These are phyloP conservation scores for Drosophila arawakana DNA, from an alignment of 1,140 invertebrate species.

Conservation along the genomic window DNA sequence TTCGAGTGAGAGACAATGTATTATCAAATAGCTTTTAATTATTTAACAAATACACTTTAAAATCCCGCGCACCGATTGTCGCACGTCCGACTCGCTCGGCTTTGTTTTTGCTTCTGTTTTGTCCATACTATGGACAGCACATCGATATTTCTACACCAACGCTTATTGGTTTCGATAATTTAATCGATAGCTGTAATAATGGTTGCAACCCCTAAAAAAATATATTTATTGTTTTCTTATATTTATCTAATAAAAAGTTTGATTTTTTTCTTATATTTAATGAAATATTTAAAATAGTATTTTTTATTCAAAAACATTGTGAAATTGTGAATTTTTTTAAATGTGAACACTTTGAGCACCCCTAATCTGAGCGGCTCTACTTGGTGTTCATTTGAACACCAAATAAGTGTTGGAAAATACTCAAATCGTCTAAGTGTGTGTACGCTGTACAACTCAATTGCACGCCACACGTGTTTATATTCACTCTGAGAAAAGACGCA, in stretches of 20 bases:
- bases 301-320: too few species aligned
- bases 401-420: too few species aligned
- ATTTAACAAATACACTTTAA: constrained; percentile 48
- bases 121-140: constrained; percentile 12
- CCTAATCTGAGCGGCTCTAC: too few species aligned
- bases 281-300: too few species aligned
- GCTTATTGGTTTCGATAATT: not conserved
- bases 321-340: too few species aligned
- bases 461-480: constrained; percentile 70
- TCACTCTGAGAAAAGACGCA: constrained; percentile 26
- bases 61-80: constrained; percentile 42
- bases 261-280: too few species aligned
- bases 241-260: too few species aligned
- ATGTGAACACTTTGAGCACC: too few species aligned
- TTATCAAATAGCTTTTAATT: constrained; percentile 42
- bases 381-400: too few species aligned
- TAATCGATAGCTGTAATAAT: constrained; percentile 12
- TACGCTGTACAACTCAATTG: not conserved
- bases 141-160: not conserved
- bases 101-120: constrained; percentile 50
- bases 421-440: too few species aligned
- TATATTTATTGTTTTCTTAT: too few species aligned
- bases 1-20: constrained; percentile 9
- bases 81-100: constrained; percentile 43
- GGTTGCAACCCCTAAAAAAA: too few species aligned